Evolutionary conservation across 2,888 invertebrate genomes (phyloP).

Genomic region (Drosophila mercatorum): DNA sequence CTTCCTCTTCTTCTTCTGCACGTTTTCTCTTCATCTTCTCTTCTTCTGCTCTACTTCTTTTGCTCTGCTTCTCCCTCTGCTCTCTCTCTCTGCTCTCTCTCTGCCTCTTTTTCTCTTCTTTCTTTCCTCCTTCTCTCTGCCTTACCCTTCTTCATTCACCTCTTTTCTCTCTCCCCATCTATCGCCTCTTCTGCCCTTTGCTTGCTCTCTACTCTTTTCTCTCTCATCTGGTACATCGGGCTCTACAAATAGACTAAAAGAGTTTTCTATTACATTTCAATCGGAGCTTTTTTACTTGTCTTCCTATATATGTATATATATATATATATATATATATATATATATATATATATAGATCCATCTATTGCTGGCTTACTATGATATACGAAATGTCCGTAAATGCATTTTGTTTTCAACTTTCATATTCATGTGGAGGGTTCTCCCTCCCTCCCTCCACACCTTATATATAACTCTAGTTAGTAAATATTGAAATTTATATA

Average conservation of each 20-base stretch:
- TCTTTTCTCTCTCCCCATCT: neutral
- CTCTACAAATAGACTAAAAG: neutral
- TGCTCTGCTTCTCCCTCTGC: too few relatives aligned
- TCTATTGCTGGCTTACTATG: conserved; percentile 21
- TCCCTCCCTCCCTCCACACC: neutral
- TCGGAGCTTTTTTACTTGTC: neutral
- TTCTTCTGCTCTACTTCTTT: too few relatives aligned
- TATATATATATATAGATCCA: neutral
- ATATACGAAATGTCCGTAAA: conserved; percentile 31
- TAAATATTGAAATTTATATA: conserved; percentile 36
- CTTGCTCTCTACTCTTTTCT: too few relatives aligned
- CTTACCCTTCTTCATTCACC: too few relatives aligned
- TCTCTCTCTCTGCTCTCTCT: too few relatives aligned
- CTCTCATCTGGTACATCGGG: too few relatives aligned
- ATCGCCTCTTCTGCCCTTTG: neutral
- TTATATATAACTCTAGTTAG: conserved; percentile 1
- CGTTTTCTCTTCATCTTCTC: too few relatives aligned
- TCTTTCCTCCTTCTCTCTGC: neutral
- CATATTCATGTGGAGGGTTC: conserved; percentile 24
- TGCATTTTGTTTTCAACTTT: neutral
- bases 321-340: neutral
- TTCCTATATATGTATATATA: neutral
- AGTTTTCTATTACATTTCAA: neutral
- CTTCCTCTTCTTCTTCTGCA: neutral
- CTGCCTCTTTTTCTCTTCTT: neutral